phyloP scores from a whole-genome alignment of 2,797 vertebrate genomes.

The Tolypeutes matacus region DNA sequence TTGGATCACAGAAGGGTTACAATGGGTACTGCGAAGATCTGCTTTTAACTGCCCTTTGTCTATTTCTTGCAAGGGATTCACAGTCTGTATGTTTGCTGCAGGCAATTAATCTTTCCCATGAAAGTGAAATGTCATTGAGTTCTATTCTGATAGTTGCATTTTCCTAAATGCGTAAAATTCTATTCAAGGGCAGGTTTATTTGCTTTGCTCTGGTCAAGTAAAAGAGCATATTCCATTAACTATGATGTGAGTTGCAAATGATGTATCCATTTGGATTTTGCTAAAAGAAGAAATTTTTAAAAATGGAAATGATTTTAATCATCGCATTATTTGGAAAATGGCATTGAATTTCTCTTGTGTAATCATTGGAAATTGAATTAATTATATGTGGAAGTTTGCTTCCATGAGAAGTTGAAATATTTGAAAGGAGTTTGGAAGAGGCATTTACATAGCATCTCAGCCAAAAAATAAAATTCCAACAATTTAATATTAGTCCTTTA shows the following conservation, averaged over 20 bases:
- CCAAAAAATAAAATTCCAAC: neutral
- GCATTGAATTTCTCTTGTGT: neutral
- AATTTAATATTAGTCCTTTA: neutral
- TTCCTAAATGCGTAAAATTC: slow-evolving; percentile 3
- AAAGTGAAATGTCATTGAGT: neutral
- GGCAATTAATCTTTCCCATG: neutral
- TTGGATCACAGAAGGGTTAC: too few species aligned
- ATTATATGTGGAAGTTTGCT: neutral
- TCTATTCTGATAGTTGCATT: neutral
- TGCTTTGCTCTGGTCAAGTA: neutral
- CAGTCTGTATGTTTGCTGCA: accelerated
- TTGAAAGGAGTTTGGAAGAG: neutral
- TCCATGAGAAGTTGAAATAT: neutral
- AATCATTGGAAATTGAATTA: neutral
- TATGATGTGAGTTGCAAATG: neutral
- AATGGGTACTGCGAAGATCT: too few species aligned
- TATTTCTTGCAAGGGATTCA: neutral
- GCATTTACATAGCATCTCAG: neutral
- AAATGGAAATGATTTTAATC: neutral
- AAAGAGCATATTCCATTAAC: neutral
- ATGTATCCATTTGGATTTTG: neutral
- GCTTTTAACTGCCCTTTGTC: neutral
- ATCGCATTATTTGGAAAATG: neutral
- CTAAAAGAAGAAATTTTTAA: neutral
- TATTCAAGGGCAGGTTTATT: neutral